phyloP scores from a whole-genome alignment of 2,113 vertebrate genomes.

The Callospermophilus lateralis region DNA sequence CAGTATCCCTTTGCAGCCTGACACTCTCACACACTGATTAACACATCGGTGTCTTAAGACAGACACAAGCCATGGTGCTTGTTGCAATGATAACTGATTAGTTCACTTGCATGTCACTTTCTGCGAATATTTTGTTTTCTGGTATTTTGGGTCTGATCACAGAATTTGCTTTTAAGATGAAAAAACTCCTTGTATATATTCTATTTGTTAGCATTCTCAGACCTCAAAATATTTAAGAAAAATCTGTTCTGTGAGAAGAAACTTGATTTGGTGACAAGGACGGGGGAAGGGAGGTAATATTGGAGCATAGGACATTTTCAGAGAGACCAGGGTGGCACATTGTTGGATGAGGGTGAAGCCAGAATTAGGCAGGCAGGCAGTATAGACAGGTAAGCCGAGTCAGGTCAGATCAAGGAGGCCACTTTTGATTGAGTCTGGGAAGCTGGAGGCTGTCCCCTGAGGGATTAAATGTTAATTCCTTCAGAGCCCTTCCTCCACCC shows the following conservation, averaged over 20 bases:
- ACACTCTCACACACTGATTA: neutral
- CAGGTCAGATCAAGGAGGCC: too few species aligned
- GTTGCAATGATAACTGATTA: neutral
- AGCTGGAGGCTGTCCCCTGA: too few species aligned
- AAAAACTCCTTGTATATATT: neutral
- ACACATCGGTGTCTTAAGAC: neutral
- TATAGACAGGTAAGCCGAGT: too few species aligned
- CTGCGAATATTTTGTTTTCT: neutral
- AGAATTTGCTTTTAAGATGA: conserved; percentile 20
- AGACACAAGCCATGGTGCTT: neutral
- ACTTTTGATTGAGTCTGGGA: too few species aligned
- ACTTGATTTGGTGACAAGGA: neutral
- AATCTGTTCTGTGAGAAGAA: neutral
- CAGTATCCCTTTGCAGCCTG: neutral
- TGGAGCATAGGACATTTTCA: neutral
- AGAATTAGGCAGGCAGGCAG: too few species aligned
- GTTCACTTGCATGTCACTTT: neutral
- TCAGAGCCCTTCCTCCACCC: too few species aligned
- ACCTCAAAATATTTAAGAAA: neutral
- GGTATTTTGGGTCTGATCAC: neutral
- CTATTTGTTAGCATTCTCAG: neutral
- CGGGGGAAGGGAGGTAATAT: neutral
- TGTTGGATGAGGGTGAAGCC: too few species aligned
- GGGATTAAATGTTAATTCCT: too few species aligned
- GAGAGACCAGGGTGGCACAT: neutral